These are phyloP conservation scores for Phaedon cochleariae DNA, from an alignment of 2,888 invertebrate genomes.

Conservation along the genomic window DNA sequence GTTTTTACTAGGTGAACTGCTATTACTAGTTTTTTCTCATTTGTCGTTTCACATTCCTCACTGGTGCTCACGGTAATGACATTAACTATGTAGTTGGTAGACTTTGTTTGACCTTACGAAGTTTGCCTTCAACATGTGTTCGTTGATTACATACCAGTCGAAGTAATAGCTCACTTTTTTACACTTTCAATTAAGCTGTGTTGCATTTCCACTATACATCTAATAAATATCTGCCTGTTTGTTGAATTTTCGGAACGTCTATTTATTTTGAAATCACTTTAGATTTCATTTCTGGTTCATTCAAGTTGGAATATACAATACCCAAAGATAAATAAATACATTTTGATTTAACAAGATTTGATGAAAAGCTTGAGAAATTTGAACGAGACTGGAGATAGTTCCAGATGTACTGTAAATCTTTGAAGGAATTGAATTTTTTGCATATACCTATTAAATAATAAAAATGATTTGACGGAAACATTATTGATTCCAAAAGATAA, in stretches of 20 bases:
- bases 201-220: background rate
- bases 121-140: background rate
- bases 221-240: no score
- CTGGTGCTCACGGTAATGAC: background rate
- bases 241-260: background rate
- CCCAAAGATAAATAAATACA: no score
- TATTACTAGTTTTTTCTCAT: constrained; percentile 11
- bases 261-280: background rate
- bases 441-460: no score
- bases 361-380: no score
- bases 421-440: no score
- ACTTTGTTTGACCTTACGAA: constrained; percentile 16
- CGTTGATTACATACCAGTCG: background rate
- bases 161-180: background rate
- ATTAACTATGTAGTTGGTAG: background rate
- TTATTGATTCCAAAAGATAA: no score
- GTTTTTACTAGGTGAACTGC: constrained; percentile 7
- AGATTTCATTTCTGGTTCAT: background rate
- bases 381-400: no score
- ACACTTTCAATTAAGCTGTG: background rate
- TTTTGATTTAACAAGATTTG: no score
- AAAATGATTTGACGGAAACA: no score
- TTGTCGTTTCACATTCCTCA: constrained; percentile 12
- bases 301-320: no score
- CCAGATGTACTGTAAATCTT: no score